phyloP scores from a whole-genome alignment of 2,888 invertebrate species.

The Chorisops tibialis region DNA sequence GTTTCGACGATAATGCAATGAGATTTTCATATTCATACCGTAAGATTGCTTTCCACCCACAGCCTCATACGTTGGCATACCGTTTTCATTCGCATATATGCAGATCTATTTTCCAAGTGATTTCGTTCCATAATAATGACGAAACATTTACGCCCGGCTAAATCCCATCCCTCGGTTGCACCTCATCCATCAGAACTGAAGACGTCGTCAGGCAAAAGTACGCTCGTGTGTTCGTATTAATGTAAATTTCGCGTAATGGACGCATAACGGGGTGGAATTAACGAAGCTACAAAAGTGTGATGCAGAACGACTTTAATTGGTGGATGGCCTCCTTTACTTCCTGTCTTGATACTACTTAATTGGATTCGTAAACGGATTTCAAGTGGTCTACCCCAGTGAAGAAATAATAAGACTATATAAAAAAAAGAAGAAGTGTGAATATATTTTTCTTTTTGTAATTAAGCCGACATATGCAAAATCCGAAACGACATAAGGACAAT shows the following conservation, averaged over 20 bases:
- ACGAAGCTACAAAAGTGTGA: constrained; percentile 22
- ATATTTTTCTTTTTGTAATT: constrained; percentile 28
- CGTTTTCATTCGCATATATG: not conserved
- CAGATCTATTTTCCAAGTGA: constrained; percentile 15
- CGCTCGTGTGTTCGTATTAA: too few species aligned
- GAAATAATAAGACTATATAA: constrained; percentile 6
- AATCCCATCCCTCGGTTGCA: too few species aligned
- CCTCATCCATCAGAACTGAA: too few species aligned
- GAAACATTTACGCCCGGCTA: constrained; percentile 2
- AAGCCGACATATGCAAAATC: constrained; percentile 29
- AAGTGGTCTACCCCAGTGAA: not conserved
- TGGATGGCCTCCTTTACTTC: constrained; percentile 1
- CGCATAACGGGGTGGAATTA: constrained; percentile 7
- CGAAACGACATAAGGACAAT: constrained; percentile 29
- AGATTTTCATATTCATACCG: constrained; percentile 31
- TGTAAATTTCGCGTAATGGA: constrained; percentile 1
- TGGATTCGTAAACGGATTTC: constrained; percentile 17
- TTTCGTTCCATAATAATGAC: constrained; percentile 7
- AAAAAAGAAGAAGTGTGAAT: too few species aligned
- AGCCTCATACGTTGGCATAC: too few species aligned
- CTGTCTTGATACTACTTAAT: constrained; percentile 7
- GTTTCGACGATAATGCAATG: constrained; percentile 32
- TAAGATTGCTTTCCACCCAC: too few species aligned
- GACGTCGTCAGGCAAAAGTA: too few species aligned
- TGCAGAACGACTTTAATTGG: constrained; percentile 16